Evolutionary conservation across 2,888 invertebrate genomes (phyloP), one percentile per base, ranked within the genome.

Genomic region (Vanessa cardui): DNA sequence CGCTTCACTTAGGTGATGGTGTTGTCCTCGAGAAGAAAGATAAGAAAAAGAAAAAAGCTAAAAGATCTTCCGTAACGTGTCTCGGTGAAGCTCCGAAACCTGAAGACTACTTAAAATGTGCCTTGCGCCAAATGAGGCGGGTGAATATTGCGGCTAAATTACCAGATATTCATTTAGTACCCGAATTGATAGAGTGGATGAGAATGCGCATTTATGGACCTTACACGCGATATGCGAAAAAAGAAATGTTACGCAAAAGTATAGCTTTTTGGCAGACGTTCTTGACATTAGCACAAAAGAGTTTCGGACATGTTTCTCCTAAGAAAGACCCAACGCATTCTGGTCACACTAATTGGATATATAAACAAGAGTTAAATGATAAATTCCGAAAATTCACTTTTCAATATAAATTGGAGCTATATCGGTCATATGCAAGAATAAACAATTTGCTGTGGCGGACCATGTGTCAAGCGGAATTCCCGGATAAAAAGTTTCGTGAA

Each of bases 141-240:
- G 68, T 77, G 0, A 91, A 91, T 73, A 66, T 87, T 0, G 91
- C 91, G 58, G 90, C 92, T 2, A 81, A 84, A 12, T 75, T 92
- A 46, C 92, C 92, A 0, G 90, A 91, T 54, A 72, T 88, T 20
- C 85, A 91, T 66, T 74, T 85, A 33, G 87, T 82, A 2, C 90
- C 92, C 8, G 90, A 90, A 68, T 80, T 92, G 6, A 82, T 80
- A 45, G 90, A 88, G 76, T 92, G 92, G 92, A 92, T 92, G 91
- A 84, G 90, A 15, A 71, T 74, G 6, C 84, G 92, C 18, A 82
- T 91, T 9, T 76, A 83, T 62, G 92, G 92, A 0, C 86, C 86
- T 0, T 74, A 77, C 45, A 79, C 80, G 7, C 46, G 31, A 1
- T 16, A 44, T 2, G 77, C 85, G 50, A 89, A 80, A 69, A 68